Evolutionary conservation across 64 coral and sea anemone species (phyloP).

Genomic region (Pocillopora verrucosa): DNA sequence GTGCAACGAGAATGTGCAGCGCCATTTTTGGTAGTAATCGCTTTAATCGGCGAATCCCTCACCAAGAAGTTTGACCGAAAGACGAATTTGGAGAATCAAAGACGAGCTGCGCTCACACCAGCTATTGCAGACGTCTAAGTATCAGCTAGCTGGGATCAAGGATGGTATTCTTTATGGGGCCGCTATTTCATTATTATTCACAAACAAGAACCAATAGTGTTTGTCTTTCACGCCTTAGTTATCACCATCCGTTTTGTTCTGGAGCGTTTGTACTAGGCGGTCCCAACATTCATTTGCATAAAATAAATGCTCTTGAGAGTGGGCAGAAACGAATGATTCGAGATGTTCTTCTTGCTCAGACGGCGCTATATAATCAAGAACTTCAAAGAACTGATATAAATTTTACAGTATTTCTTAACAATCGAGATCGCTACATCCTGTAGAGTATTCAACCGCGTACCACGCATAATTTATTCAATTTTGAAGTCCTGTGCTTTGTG

Average conservation of each 20-base stretch:
- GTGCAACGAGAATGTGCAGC: not conserved
- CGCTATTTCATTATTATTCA: not conserved
- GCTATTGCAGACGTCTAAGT: not conserved
- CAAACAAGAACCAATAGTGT: constrained; percentile 14
- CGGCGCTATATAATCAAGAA: not conserved
- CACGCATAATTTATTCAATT: not conserved
- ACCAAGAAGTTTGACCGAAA: constrained; percentile 1
- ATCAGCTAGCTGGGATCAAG: not conserved
- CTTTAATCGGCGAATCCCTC: constrained; percentile 16
- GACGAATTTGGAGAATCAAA: not conserved
- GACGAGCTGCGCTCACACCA: not conserved
- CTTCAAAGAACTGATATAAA: not conserved
- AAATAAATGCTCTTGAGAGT: not conserved
- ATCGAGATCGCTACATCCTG: not conserved
- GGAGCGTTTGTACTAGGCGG: not conserved
- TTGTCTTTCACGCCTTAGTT: not conserved
- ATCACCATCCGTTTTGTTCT: not conserved
- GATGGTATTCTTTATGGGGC: not conserved
- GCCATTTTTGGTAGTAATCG: not conserved
- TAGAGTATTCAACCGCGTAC: not conserved
- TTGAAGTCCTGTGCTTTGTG: no score
- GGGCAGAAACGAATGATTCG: not conserved
- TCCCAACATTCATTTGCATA: not conserved
- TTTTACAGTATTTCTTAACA: not conserved
- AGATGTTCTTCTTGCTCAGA: not conserved